Conservation (phyloP, 1,140 invertebrate species). For the Diorhabda elongata region DNA sequence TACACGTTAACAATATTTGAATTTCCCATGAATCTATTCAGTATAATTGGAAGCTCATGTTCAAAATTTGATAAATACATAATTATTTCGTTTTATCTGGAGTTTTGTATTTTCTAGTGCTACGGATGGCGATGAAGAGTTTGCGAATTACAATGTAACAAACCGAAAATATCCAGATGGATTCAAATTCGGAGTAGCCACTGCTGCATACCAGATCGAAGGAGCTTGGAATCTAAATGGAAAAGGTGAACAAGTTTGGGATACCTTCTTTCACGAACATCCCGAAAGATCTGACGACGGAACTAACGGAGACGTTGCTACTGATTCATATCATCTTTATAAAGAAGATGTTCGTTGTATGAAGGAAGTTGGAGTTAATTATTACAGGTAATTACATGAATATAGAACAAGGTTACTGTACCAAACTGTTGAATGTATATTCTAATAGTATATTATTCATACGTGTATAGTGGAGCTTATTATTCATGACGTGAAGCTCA, state of each 20-base stretch:
- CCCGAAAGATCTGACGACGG: slow-evolving; percentile 13
- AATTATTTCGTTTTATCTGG: neutral
- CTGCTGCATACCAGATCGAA: slow-evolving; percentile 11
- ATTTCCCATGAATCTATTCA: no score
- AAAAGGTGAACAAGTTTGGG: slow-evolving; percentile 14
- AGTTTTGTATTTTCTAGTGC: neutral
- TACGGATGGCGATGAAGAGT: slow-evolving; percentile 9
- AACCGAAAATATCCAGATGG: neutral
- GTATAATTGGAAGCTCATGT: no score
- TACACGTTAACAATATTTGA: no score
- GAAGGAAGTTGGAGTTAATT: slow-evolving; percentile 19
- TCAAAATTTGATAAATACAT: no score
- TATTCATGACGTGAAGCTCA: no score
- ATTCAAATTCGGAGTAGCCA: slow-evolving; percentile 10
- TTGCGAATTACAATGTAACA: slow-evolving; percentile 11
- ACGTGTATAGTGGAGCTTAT: no score
- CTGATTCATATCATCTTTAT: slow-evolving; percentile 25
- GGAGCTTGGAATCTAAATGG: slow-evolving; percentile 10
- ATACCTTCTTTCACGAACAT: slow-evolving; percentile 9
- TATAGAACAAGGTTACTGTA: no score
- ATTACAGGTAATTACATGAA: slow-evolving; percentile 12
- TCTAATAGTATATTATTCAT: no score
- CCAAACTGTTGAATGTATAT: no score
- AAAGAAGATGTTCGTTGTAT: slow-evolving; percentile 21
- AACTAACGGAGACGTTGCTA: slow-evolving; percentile 21